Conservation (phyloP, 2,888 invertebrate genomes). For the Eurytoma adleriae region DNA sequence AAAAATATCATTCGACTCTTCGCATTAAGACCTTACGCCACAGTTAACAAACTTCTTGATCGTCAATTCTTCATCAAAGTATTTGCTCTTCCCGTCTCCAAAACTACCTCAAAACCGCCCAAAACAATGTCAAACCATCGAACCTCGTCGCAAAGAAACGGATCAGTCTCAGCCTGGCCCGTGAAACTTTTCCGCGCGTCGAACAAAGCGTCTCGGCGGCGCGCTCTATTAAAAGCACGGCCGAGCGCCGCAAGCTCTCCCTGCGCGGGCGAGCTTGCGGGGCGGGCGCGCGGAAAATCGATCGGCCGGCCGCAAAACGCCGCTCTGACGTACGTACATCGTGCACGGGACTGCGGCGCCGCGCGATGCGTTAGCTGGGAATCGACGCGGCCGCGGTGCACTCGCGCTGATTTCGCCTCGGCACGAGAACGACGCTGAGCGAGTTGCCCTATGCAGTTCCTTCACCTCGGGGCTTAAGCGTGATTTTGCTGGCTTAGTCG, state of each 20-base stretch:
- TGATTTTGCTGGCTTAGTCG: background rate
- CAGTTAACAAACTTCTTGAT: no score
- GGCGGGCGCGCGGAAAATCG: constrained; percentile 40
- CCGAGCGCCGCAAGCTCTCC: background rate
- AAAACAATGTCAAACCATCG: no score
- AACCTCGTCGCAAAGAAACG: background rate
- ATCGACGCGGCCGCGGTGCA: background rate
- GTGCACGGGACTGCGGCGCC: background rate
- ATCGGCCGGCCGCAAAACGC: constrained; percentile 11
- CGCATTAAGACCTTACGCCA: no score
- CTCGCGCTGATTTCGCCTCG: background rate
- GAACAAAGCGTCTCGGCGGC: background rate
- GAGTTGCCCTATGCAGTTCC: background rate
- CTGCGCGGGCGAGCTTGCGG: constrained; percentile 5
- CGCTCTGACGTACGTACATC: background rate
- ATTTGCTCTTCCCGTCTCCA: background rate
- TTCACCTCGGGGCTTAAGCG: no score
- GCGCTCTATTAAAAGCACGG: constrained; percentile 36
- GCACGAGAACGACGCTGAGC: background rate
- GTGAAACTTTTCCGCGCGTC: background rate
- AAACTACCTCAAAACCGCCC: background rate
- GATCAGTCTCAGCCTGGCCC: background rate
- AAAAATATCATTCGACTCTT: no score
- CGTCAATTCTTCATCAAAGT: background rate
- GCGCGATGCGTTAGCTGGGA: background rate